phyloP scores from a whole-genome alignment of 2,797 vertebrate species.

The Microctenopoma lineatum region DNA sequence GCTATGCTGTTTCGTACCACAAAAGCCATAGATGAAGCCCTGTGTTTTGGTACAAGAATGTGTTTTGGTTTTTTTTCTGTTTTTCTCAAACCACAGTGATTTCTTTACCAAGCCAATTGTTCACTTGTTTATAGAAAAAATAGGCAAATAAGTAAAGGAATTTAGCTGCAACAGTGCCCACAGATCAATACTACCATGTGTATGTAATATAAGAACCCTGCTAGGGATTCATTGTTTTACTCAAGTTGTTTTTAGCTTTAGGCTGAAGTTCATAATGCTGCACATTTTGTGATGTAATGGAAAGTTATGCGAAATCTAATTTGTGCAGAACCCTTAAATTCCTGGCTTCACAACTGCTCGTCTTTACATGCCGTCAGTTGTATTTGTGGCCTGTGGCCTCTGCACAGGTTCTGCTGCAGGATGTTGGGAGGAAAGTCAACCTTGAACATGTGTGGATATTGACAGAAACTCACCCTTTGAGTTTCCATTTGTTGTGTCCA shows the following conservation, averaged over 20 bases:
- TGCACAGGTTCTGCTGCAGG: conserved; percentile 13
- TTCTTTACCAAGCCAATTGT: neutral
- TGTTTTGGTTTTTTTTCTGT: conserved; percentile 5
- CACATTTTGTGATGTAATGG: conserved; percentile 61
- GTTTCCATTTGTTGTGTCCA: neutral
- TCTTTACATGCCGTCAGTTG: conserved; percentile 1
- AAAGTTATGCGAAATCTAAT: conserved; percentile 60
- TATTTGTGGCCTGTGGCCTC: neutral
- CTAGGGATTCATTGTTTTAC: conserved; percentile 27
- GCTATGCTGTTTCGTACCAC: conserved; percentile 10
- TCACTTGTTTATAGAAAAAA: conserved; percentile 1
- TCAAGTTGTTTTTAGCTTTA: conserved; percentile 23
- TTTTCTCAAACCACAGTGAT: conserved; percentile 1
- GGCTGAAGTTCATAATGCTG: conserved; percentile 28
- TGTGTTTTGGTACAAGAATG: conserved; percentile 20
- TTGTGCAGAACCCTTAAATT: conserved; percentile 39
- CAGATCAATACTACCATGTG: conserved; percentile 5
- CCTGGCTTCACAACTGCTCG: conserved; percentile 10
- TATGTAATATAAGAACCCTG: conserved; percentile 8
- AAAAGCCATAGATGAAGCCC: conserved; percentile 6
- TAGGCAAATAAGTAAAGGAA: neutral
- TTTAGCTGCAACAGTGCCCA: neutral
- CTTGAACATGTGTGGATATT: neutral
- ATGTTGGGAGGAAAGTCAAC: neutral
- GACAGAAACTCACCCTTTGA: neutral